Evolutionary conservation across 2,888 invertebrate genomes (phyloP).

Genomic region (Calliphora vomitoria): DNA sequence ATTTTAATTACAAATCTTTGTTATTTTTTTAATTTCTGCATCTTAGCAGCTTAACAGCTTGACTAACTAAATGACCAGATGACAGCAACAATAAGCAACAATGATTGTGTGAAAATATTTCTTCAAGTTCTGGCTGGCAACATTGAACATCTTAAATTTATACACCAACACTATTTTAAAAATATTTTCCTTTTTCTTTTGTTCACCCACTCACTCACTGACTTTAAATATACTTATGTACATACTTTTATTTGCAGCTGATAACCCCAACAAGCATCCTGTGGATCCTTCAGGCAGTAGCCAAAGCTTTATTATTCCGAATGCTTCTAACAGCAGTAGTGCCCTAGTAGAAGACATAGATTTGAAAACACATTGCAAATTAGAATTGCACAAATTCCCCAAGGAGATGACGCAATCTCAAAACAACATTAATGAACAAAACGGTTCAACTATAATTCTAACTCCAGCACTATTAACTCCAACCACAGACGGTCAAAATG

Average conservation of each 20-base stretch:
- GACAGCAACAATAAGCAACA: not conserved
- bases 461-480: slow-evolving; percentile 82
- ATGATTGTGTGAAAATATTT: not conserved
- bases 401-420: slow-evolving; percentile 76
- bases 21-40: not conserved
- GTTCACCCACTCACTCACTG: not conserved
- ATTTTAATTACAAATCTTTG: too few relatives aligned
- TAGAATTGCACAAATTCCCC: slow-evolving; percentile 81
- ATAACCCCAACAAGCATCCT: slow-evolving; percentile 44
- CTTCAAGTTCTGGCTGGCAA: not conserved
- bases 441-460: slow-evolving; percentile 82
- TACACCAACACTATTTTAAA: not conserved
- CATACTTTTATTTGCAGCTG: slow-evolving; percentile 56
- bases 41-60: not conserved
- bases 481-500: slow-evolving; percentile 72
- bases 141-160: not conserved
- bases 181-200: not conserved
- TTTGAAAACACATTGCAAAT: slow-evolving; percentile 79
- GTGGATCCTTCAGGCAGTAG: slow-evolving; percentile 62
- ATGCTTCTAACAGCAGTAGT: slow-evolving; percentile 44
- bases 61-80: not conserved
- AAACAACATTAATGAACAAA: slow-evolving; percentile 75
- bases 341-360: slow-evolving; percentile 54
- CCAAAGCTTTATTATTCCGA: slow-evolving; percentile 37
- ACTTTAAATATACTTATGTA: not conserved